phyloP scores from a whole-genome alignment of 2,113 vertebrate genomes.

The Plotosus lineatus region DNA sequence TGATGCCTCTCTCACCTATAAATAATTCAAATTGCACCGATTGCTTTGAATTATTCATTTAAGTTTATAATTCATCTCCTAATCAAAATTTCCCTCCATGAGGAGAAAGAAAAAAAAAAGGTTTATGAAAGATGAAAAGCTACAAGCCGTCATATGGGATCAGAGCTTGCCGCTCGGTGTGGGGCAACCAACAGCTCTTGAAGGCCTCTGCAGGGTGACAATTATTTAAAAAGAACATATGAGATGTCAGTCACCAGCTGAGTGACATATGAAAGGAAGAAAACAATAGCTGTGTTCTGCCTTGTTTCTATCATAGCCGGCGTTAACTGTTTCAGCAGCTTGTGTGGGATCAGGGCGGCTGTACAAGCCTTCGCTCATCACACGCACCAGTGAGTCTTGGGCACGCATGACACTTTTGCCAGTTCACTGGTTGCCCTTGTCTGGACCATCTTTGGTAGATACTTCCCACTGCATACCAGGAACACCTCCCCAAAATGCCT shows the following conservation, averaged over 20 bases:
- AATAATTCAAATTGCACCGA: constrained; percentile 57
- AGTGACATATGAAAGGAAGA: not conserved
- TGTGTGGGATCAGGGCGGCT: too few species aligned
- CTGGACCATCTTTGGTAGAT: too few species aligned
- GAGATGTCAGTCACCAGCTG: not conserved
- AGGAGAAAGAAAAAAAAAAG: constrained; percentile 44
- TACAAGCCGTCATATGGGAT: not conserved
- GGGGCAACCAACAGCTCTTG: not conserved
- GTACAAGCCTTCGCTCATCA: too few species aligned
- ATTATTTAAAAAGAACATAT: not conserved
- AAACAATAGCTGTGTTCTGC: not conserved
- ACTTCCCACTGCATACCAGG: too few species aligned
- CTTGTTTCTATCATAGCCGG: too few species aligned
- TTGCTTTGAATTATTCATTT: constrained; percentile 54
- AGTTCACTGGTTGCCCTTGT: too few species aligned
- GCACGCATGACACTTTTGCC: too few species aligned
- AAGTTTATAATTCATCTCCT: constrained; percentile 54
- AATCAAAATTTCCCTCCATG: constrained; percentile 40
- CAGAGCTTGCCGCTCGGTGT: not conserved
- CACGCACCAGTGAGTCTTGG: too few species aligned
- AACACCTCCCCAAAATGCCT: too few species aligned
- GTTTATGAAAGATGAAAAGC: constrained; percentile 31
- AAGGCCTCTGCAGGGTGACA: not conserved
- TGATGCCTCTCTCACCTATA: constrained; percentile 44
- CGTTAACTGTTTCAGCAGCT: too few species aligned